These are phyloP conservation scores for Leptodactylus fuscus DNA, from an alignment of 2,113 vertebrate species.

Conservation along the genomic window DNA sequence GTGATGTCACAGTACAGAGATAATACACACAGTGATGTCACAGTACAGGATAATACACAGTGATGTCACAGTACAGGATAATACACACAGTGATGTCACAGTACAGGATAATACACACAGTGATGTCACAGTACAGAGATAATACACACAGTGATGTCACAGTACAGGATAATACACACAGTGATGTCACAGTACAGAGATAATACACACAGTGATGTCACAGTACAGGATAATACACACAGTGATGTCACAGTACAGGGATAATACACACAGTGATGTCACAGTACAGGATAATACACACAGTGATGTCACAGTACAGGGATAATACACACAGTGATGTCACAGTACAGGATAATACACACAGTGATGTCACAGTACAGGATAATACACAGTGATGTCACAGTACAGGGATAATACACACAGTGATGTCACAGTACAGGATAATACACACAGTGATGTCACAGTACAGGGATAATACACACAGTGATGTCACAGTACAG, in stretches of 20 bases:
- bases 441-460: background rate
- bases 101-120: too few species aligned
- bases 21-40: background rate
- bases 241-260: background rate
- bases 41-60: background rate
- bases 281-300: background rate
- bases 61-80: background rate
- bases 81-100: too few species aligned
- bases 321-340: too few species aligned
- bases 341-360: too few species aligned
- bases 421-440: constrained; percentile 2
- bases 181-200: too few species aligned
- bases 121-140: too few species aligned
- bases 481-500: too few species aligned
- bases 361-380: background rate
- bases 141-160: background rate
- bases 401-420: background rate
- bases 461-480: background rate
- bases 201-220: too few species aligned
- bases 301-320: background rate
- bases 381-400: background rate
- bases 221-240: background rate
- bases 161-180: background rate
- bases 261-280: background rate
- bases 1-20: background rate